phyloP scores from a whole-genome alignment of 1,140 invertebrate genomes.

The Drosophila melanica region DNA sequence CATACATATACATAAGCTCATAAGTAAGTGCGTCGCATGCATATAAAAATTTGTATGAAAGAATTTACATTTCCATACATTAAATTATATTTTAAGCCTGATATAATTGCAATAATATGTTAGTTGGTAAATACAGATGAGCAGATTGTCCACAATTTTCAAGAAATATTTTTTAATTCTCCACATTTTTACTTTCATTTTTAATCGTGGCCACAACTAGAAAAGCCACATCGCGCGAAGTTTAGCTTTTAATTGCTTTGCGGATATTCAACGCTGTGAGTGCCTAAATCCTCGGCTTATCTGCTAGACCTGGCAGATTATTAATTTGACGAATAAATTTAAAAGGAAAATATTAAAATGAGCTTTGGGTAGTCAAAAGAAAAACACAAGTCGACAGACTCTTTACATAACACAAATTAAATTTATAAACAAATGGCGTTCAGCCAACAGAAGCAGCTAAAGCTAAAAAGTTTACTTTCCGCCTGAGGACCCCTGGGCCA shows the following conservation, averaged over 20 bases:
- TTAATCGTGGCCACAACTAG: conserved; percentile 22
- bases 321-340: conserved; percentile 68
- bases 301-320: conserved; percentile 19
- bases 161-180: conserved; percentile 1
- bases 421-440: conserved; percentile 80
- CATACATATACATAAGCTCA: neutral
- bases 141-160: conserved; percentile 6
- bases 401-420: conserved; percentile 73
- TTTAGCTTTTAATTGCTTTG: conserved; percentile 17
- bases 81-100: conserved; percentile 43
- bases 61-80: conserved; percentile 45
- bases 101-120: conserved; percentile 20
- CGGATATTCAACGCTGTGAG: neutral
- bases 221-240: neutral
- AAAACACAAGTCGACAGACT: conserved; percentile 51
- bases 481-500: conserved; percentile 41
- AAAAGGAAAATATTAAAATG: conserved; percentile 28
- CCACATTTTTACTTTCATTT: conserved; percentile 36
- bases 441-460: conserved; percentile 57
- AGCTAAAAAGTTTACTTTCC: conserved; percentile 51
- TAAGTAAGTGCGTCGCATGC: conserved; percentile 7
- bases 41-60: neutral
- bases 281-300: conserved; percentile 13
- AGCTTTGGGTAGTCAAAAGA: conserved; percentile 4
- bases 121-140: conserved; percentile 3